Conservation (phyloP, 2,113 vertebrate species). For the Sylvietta virens region DNA sequence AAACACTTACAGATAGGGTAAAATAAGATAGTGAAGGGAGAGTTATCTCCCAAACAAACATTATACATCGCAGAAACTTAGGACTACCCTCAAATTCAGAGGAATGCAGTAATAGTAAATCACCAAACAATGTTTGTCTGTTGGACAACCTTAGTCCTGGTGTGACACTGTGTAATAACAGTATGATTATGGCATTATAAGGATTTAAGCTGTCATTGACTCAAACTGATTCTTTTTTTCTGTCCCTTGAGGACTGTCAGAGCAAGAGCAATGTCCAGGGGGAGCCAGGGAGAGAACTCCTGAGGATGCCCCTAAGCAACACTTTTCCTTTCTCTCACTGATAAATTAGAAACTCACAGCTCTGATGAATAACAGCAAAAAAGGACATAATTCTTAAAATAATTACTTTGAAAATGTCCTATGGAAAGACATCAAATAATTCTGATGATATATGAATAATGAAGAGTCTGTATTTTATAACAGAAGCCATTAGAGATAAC, state of each 20-base stretch:
- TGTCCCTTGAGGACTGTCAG: not conserved
- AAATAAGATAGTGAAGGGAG: not conserved
- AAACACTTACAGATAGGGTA: not conserved
- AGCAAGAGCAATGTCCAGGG: rapidly evolving
- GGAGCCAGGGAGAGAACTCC: not conserved
- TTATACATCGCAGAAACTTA: not conserved
- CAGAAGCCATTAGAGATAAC: slow-evolving; percentile 21
- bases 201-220: not conserved
- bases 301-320: not conserved
- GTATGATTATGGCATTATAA: not conserved
- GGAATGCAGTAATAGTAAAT: not conserved
- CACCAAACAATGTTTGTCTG: not conserved
- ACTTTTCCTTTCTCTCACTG: not conserved
- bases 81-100: not conserved
- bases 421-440: slow-evolving; percentile 1
- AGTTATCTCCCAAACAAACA: not conserved
- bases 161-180: not conserved
- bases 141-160: not conserved
- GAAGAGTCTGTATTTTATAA: slow-evolving; percentile 27
- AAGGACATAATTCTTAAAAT: slow-evolving; percentile 9
- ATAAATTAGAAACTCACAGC: not conserved
- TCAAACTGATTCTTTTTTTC: not conserved
- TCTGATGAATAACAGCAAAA: not conserved
- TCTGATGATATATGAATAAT: slow-evolving; percentile 24
- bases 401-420: slow-evolving; percentile 32